phyloP scores from a whole-genome alignment of 1,140 invertebrate species.

The Drosophila grimshawi region DNA sequence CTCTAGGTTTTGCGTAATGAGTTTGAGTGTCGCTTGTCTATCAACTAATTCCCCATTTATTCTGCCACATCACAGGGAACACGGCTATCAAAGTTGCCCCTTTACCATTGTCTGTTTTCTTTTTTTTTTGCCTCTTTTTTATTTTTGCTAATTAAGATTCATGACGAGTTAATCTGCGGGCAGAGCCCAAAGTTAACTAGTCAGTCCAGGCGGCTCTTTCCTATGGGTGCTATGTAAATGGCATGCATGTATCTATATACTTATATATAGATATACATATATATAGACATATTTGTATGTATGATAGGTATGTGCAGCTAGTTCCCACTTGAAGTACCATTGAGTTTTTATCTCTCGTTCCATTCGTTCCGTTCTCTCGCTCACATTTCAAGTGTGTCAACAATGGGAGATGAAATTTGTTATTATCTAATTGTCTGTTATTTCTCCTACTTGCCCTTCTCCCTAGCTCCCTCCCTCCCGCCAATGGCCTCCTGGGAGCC shows the following conservation, averaged over 20 bases:
- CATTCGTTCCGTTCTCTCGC: not conserved
- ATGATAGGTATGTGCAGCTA: not conserved
- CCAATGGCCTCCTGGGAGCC: conserved; percentile 15
- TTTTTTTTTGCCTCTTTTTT: not conserved
- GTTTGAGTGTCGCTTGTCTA: conserved; percentile 46
- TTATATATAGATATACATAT: too few species aligned
- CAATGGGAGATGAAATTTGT: conserved; percentile 49
- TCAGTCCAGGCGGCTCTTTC: conserved; percentile 12
- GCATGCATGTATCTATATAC: not conserved
- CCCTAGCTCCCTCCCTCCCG: conserved; percentile 1
- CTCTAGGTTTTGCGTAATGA: conserved; percentile 41
- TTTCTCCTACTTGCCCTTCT: conserved; percentile 19
- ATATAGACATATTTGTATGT: not conserved
- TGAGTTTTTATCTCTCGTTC: conserved; percentile 36
- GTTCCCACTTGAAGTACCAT: conserved; percentile 6
- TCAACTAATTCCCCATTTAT: conserved; percentile 42
- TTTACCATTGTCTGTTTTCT: not conserved
- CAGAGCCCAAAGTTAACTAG: conserved; percentile 20
- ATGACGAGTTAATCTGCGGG: conserved; percentile 48
- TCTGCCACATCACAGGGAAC: not conserved
- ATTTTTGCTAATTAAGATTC: conserved; percentile 53
- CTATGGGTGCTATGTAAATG: not conserved
- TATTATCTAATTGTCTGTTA: conserved; percentile 55
- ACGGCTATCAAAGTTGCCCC: conserved; percentile 8
- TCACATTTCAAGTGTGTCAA: conserved; percentile 33